Evolutionary conservation across 2,888 invertebrate genomes (phyloP).

Genomic region (Conistra vaccinii): DNA sequence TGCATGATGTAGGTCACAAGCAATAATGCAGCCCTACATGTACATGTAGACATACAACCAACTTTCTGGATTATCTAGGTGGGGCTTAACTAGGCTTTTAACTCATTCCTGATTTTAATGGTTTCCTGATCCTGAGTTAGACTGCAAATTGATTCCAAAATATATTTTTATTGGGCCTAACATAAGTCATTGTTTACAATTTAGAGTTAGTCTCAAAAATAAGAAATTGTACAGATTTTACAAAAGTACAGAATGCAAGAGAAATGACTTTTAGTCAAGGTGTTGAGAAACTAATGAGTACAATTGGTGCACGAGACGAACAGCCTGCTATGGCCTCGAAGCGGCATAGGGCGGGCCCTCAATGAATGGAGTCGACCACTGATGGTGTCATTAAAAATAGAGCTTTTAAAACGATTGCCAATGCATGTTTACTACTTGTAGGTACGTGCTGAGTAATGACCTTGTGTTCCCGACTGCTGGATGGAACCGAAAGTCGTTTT

Average conservation of each 20-base stretch:
- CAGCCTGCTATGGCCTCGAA: slow-evolving; percentile 61
- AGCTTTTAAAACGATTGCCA: slow-evolving; percentile 82
- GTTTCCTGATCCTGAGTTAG: not conserved
- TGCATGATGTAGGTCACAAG: slow-evolving; percentile 62
- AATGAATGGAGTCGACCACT: slow-evolving; percentile 72
- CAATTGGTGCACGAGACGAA: slow-evolving; percentile 56
- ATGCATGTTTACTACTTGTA: slow-evolving; percentile 84
- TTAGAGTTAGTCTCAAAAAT: not conserved
- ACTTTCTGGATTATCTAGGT: slow-evolving; percentile 28
- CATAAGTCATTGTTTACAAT: slow-evolving; percentile 33
- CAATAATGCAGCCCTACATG: slow-evolving; percentile 43
- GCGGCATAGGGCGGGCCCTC: slow-evolving; percentile 83
- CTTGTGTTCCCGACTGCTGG: slow-evolving; percentile 85
- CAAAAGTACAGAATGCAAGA: not conserved
- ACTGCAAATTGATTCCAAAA: slow-evolving; percentile 1
- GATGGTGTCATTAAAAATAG: slow-evolving; percentile 84
- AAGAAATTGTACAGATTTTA: not conserved
- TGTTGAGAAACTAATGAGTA: slow-evolving; percentile 42
- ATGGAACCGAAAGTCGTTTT: slow-evolving; percentile 85
- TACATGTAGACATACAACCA: slow-evolving; percentile 29
- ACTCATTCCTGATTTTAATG: slow-evolving; percentile 1
- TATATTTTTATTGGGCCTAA: not conserved
- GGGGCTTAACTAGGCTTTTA: slow-evolving; percentile 11
- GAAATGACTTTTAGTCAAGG: slow-evolving; percentile 34
- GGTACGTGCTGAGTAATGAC: slow-evolving; percentile 81